A percentile compares a stretch with the other conserved stretches of the same genome.
phyloP scores from a whole-genome alignment of 2,797 vertebrate genomes.

The Scolopax bukidnonensis region DNA sequence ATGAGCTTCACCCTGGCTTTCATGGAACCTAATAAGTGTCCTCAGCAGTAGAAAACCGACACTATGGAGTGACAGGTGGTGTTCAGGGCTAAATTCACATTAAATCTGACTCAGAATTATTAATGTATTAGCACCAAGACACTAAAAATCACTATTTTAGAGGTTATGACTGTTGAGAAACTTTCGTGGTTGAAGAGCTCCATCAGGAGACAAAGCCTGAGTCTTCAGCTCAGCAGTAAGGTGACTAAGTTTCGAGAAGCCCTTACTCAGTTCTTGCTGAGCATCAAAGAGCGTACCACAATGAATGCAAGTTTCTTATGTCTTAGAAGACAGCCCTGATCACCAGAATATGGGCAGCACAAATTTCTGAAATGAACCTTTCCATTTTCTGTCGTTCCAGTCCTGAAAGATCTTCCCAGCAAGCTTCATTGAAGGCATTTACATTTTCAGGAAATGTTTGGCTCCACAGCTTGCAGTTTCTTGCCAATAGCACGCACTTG shows the following conservation, averaged over 20 bases:
- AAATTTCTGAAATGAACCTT: neutral
- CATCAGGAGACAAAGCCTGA: neutral
- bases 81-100: neutral
- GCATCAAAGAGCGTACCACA: neutral
- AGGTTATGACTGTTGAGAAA: neutral
- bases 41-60: neutral
- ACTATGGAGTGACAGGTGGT: fast-evolving
- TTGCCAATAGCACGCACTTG: neutral
- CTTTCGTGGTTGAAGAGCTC: neutral
- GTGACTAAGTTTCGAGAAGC: neutral
- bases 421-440: neutral
- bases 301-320: neutral
- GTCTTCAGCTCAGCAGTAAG: neutral
- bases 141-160: neutral
- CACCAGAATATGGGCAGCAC: neutral
- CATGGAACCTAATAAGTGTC: neutral
- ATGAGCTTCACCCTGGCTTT: neutral
- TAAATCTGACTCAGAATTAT: neutral
- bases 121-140: neutral
- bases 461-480: neutral
- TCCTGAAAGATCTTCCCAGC: neutral
- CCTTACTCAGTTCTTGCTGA: neutral
- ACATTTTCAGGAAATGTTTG: conserved; percentile 1
- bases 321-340: neutral
- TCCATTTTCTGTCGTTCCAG: neutral